phyloP scores from a whole-genome alignment of 2,888 invertebrate genomes.

The Augiades crinisus region DNA sequence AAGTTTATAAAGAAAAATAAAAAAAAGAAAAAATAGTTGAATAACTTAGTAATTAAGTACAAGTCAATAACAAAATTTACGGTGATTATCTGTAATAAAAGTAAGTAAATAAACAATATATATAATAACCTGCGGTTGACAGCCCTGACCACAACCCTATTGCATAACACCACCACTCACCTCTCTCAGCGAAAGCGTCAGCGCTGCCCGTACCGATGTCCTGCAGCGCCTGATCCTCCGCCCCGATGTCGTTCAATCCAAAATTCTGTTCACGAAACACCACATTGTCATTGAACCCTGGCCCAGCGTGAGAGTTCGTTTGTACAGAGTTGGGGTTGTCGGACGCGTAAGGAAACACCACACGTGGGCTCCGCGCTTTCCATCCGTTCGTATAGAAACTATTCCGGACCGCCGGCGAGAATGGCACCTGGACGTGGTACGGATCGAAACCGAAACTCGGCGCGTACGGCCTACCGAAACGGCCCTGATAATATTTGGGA shows the following conservation, averaged over 20 bases:
- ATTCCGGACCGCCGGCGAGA: slow-evolving; percentile 54
- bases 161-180: slow-evolving; percentile 63
- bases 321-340: slow-evolving; percentile 63
- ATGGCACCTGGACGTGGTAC: slow-evolving; percentile 41
- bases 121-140: too few species aligned
- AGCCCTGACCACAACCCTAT: slow-evolving; percentile 3
- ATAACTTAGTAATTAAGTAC: too few species aligned
- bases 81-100: too few species aligned
- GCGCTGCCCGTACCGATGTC: slow-evolving; percentile 79
- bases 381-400: slow-evolving; percentile 61
- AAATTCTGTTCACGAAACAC: slow-evolving; percentile 83
- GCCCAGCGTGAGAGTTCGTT: slow-evolving; percentile 67
- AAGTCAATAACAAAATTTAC: too few species aligned
- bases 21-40: too few species aligned
- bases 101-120: too few species aligned
- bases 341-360: slow-evolving; percentile 71
- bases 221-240: slow-evolving; percentile 83
- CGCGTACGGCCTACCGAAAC: slow-evolving; percentile 63
- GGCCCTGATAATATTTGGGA: slow-evolving; percentile 60
- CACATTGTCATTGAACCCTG: slow-evolving; percentile 67
- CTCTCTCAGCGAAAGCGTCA: slow-evolving; percentile 83
- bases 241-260: slow-evolving; percentile 79
- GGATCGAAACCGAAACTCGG: slow-evolving; percentile 63
- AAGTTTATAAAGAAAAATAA: too few species aligned
- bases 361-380: slow-evolving; percentile 73